Percentiles rank a stretch among this genome's conserved stretches.
Evolutionary conservation across 1,140 invertebrate genomes (phyloP).

Genomic region (Drosophila baimaii): DNA sequence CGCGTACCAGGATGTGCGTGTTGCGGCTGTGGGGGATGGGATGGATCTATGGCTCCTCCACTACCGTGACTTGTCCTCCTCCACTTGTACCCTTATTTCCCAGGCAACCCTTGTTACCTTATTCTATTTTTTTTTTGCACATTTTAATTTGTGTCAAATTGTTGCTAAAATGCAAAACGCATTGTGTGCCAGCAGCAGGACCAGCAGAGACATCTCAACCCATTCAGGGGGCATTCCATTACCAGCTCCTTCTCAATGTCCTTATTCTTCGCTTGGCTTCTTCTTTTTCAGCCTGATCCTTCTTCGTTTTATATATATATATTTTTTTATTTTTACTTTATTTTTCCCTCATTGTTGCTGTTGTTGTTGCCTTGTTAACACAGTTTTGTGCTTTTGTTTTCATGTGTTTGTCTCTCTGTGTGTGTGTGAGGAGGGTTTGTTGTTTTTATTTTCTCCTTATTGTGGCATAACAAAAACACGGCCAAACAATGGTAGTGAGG

Average conservation of each 20-base stretch:
- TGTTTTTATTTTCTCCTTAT: conserved; percentile 62
- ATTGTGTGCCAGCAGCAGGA: conserved; percentile 54
- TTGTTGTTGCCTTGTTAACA: conserved; percentile 72
- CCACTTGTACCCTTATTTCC: not conserved
- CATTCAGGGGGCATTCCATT: conserved; percentile 20
- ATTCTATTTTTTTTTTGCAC: conserved; percentile 45
- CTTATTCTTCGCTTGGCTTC: conserved; percentile 36
- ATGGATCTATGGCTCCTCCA: conserved; percentile 27
- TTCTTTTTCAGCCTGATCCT: conserved; percentile 28
- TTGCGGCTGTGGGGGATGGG: conserved; percentile 19
- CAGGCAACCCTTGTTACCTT: conserved; percentile 11
- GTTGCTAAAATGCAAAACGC: conserved; percentile 81
- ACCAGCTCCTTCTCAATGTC: conserved; percentile 48
- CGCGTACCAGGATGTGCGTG: conserved; percentile 38
- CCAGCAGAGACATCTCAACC: conserved; percentile 29
- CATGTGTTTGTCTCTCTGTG: conserved; percentile 47
- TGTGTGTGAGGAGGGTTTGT: conserved; percentile 32
- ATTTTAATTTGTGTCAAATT: conserved; percentile 83
- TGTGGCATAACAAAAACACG: conserved; percentile 76
- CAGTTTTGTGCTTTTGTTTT: conserved; percentile 82
- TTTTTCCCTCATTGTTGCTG: conserved; percentile 12
- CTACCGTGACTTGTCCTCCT: conserved; percentile 10
- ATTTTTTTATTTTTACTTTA: conserved; percentile 22
- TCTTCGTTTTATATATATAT: conserved; percentile 1
- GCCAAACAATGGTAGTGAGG: conserved; percentile 34